Base-by-base conservation (phyloP, 2,797 vertebrate genomes). In the Sandelia bainsii region DNA sequence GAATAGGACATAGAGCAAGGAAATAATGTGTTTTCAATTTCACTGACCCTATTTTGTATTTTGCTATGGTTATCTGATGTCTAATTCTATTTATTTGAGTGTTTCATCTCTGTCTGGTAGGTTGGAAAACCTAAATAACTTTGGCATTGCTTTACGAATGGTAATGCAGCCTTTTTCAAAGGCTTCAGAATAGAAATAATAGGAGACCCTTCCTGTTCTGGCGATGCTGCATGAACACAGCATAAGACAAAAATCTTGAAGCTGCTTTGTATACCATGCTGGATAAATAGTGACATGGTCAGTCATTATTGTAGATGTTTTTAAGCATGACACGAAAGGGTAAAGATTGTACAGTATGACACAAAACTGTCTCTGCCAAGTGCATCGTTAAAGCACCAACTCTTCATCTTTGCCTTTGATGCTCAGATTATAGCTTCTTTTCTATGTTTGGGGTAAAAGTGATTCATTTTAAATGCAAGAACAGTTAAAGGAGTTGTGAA, bases 1-100 rank as follows among this genome's bases (percentile, higher is more conserved):
- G 72, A 78, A 83, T 72, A 76, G 80, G 79, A 81, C 67, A 79
- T 51, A 76, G 62, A 85, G 77, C 79, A 80, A 68, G 61, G 64
- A 77, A 80, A 84, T 62, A 57, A 54, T 85, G 72, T 85, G 73
- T 81, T 87, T 89, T 86, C 81, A 87, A 82, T 90, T 83, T 84
- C 72, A 83, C 78, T 82, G 62, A 71, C 48, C 58, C 61, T 79
- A 62, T 82, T 85, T 84, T 60, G 58, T 68, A 64, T 83, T 83
- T 66, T 81, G 54, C 73, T 44, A 65, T 60, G 59, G 61, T 82
- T 87, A 78, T 72, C 27, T 17, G 44, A 65, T 75, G 67, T 82
- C 75, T 79, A 64, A 85, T 87, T 82, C 57, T 75, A 75, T 87
- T 83, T 79, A 74, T 91, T 74, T 76, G 29, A 72, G 34, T 71